Conservation (phyloP, 35 echinoderm and acorn worm species). For the Ptychodera flava region DNA sequence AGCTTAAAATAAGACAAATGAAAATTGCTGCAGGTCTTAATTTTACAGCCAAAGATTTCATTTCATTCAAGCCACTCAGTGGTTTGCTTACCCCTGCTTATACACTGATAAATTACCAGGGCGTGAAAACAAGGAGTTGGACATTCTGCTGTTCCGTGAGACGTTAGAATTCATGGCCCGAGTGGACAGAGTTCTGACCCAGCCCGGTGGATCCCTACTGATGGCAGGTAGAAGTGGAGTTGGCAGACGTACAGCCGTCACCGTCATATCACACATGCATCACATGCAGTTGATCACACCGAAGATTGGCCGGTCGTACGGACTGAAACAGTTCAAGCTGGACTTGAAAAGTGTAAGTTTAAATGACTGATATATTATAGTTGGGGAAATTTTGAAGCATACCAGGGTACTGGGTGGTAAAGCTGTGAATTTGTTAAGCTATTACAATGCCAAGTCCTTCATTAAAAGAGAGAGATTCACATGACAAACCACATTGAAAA, state of each 20-base stretch:
- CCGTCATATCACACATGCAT: conserved; percentile 67
- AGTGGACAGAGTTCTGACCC: conserved; percentile 79
- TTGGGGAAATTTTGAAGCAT: no score
- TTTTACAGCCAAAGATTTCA: no score
- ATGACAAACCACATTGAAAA: no score
- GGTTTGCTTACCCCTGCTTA: no score
- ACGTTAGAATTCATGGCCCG: conserved; percentile 76
- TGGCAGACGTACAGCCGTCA: conserved; percentile 75
- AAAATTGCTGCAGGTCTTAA: no score
- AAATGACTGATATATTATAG: neutral
- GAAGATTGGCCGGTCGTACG: conserved; percentile 61
- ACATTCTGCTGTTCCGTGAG: conserved; percentile 84
- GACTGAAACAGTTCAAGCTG: conserved; percentile 87
- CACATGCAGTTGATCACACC: conserved; percentile 76
- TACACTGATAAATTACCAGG: no score
- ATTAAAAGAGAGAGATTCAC: no score
- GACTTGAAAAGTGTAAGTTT: conserved; percentile 85
- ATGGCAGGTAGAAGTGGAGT: conserved; percentile 86
- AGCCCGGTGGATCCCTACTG: conserved; percentile 83
- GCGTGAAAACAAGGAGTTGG: conserved; percentile 82
- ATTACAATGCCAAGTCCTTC: no score
- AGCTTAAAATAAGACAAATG: no score
- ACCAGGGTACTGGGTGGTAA: no score
- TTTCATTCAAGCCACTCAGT: no score
- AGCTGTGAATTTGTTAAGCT: no score